Evolutionary conservation across 2,113 vertebrate species (phyloP), one percentile per base, ranked within the genome.

Genomic region (Corapipo altera): DNA sequence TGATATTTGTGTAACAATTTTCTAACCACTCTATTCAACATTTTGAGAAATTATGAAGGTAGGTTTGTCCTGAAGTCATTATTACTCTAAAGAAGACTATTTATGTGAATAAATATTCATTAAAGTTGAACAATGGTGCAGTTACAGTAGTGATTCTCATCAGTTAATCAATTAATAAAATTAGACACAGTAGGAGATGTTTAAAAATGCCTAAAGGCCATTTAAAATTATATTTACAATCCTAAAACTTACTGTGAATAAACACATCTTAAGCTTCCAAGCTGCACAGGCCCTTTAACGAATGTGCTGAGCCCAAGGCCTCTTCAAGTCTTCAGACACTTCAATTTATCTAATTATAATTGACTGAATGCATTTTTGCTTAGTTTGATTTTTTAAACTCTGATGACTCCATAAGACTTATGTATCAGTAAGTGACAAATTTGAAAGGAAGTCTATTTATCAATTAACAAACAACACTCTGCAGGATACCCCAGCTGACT

Each of bases 361-460:
- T 1, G 2, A 35, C 5, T 59, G 27, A 58, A 77, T 43, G 22
- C 8, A 18, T 58, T 95, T 91, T 74, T 93, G 11, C 26, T 78
- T 51, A 12, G 6, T 78, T 89, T 22, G 19, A 12, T 58, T 72
- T 67, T 69, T 77, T 79, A 43, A 75, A 64, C 28, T 62, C 21
- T 32, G 13, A 79, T n/a, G 18, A 33, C 13, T 64, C 49, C 46
- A 10, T 55, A 65, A 62, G 26, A 26, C 4, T 18, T 30, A 19
- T 0, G 0, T 54, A 86, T 51, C 49, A 52, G 41, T 75, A 30
- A 69, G 71, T 84, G 73, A 85, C 49, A 84, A 94, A 90, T 95
- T 88, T 81, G 55, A 88, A 88, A 84, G 69, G 91, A 94, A 91
- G 33, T 32, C 21, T 57, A 72, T 91, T 67, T 96, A 94, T 95